These are phyloP conservation scores for Barbus barbus DNA, from an alignment of 2,113 vertebrate species.

Conservation along the genomic window DNA sequence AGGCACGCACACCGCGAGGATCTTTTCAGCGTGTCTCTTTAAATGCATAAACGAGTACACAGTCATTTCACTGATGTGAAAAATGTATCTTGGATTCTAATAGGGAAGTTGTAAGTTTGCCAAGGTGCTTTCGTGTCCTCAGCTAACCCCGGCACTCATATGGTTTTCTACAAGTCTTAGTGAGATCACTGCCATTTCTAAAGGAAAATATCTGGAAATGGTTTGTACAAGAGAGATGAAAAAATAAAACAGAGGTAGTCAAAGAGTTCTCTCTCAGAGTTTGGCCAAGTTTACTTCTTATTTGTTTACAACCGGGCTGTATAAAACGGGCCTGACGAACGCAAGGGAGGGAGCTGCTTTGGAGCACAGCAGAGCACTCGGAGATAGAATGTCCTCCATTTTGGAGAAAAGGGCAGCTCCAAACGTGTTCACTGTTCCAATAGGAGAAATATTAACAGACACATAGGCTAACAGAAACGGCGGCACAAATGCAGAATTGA, in stretches of 20 bases:
- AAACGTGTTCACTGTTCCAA: constrained; percentile 34
- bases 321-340: constrained; percentile 36
- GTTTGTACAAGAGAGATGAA: constrained; percentile 56
- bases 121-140: constrained; percentile 80
- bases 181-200: constrained; percentile 69
- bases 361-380: constrained; percentile 38
- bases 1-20: constrained; percentile 31
- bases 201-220: constrained; percentile 64
- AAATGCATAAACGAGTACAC: constrained; percentile 64
- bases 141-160: constrained; percentile 77
- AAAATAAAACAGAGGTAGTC: constrained; percentile 59
- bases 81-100: constrained; percentile 80
- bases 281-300: constrained; percentile 53
- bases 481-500: not conserved
- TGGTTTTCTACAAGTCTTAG: constrained; percentile 77
- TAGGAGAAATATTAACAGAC: constrained; percentile 29
- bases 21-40: constrained; percentile 57
- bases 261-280: constrained; percentile 56
- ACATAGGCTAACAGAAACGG: not conserved
- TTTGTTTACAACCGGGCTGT: constrained; percentile 59
- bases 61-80: constrained; percentile 75
- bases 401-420: constrained; percentile 53
- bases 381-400: constrained; percentile 57
- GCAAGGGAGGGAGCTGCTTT: constrained; percentile 50
- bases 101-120: constrained; percentile 76